Evolutionary conservation across 1,140 invertebrate genomes (phyloP), one percentile per base, ranked within the genome.

Genomic region (Drosophila novamexicana): DNA sequence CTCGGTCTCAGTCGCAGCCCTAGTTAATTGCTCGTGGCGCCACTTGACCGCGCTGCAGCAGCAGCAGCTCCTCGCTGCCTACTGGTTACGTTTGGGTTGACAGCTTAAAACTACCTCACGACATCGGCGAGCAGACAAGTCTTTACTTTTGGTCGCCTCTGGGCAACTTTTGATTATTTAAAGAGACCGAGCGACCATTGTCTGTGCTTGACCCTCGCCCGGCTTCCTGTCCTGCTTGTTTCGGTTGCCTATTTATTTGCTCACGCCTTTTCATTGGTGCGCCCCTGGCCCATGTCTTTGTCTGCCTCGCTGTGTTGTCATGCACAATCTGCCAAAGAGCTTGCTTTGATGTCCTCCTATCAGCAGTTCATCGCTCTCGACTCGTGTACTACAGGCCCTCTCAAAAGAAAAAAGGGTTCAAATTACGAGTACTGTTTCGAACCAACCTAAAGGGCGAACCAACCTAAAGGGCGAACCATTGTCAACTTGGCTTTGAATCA

Each of bases 21-120:
- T 52, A 79, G 83, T 86, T 86, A 86, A 86, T 86, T 86, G 83
- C 83, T 86, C 76, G 70, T 88, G 83, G 83, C 83, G 76, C 72
- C 83, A 86, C 83, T 86, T 86, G 83, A 86, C 83, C 83, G 83
- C 83, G 69, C 84, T 88, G 75, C 76, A 49, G 69, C 73, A 56
- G 63, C 80, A 61, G 67, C 63, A 57, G 49, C 73, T 22, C 57
- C 56, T 56, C 34, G 57, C 73, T 50, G 50, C 34, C 50, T 52
- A 14, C 49, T 57, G 37, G 52, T 66, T 63, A 44, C 66, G 61
- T 36, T 54, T 76, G 44, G 73, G 77, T 45, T 77, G 81, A 77
- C 81, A 85, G 75, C 82, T 81, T 81, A 78, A 86, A 85, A 72
- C 74, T 69, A 45, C 65, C 50, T 37, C 69, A 66, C 63, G 42